These are phyloP conservation scores for Heliconius hewitsoni DNA, from an alignment of 1,140 invertebrate species.

Conservation along the genomic window DNA sequence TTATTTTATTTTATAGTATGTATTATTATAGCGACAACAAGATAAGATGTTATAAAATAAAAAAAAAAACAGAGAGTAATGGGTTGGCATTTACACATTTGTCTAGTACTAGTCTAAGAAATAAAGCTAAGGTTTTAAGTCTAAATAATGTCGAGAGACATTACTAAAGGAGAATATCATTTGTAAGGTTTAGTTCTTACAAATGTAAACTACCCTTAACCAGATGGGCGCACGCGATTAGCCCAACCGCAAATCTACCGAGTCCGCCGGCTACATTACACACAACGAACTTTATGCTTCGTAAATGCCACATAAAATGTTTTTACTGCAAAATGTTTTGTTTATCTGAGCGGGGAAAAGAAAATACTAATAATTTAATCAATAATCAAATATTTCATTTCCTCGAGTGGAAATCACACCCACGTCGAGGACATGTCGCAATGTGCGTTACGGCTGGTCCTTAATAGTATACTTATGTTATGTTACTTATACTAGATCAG, in stretches of 20 bases:
- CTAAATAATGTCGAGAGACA: background rate
- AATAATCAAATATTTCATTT: too few relatives aligned
- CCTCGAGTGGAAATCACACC: too few relatives aligned
- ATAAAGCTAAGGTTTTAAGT: background rate
- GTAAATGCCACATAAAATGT: slow-evolving; percentile 1
- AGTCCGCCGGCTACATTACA: slow-evolving; percentile 27
- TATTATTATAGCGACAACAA: too few relatives aligned
- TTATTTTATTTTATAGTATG: too few relatives aligned
- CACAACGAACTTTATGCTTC: slow-evolving; percentile 13
- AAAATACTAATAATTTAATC: too few relatives aligned
- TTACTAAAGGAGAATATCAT: slow-evolving; percentile 9
- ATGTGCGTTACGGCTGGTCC: too few relatives aligned
- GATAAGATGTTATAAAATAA: background rate
- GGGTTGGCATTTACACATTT: background rate
- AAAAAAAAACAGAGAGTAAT: background rate
- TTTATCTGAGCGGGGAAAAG: background rate
- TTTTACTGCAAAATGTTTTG: background rate
- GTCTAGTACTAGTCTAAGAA: background rate
- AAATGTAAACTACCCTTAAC: slow-evolving; percentile 22
- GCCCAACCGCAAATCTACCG: slow-evolving; percentile 31
- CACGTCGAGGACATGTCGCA: too few relatives aligned
- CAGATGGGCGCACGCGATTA: slow-evolving; percentile 35
- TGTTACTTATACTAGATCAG: too few relatives aligned
- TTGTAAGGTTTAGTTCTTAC: slow-evolving; percentile 17
- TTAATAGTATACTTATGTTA: too few relatives aligned